phyloP scores from a whole-genome alignment of 2,797 vertebrate species.

The Coccyzus lansbergi region DNA sequence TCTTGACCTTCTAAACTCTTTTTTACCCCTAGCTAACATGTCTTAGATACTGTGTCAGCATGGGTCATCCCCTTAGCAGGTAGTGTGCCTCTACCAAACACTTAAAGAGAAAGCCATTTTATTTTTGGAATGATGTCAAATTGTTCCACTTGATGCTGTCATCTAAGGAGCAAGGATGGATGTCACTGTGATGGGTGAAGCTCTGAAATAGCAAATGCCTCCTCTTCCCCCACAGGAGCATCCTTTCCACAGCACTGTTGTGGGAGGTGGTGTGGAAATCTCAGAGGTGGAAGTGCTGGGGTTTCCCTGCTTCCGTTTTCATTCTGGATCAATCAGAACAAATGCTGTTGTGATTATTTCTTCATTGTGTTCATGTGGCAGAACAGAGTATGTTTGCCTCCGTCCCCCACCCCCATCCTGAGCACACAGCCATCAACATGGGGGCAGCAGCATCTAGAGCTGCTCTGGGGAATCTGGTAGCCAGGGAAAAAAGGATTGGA shows the following conservation, averaged over 20 bases:
- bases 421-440: accelerated
- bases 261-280: background rate
- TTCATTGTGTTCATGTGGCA: background rate
- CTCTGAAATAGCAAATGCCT: background rate
- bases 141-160: background rate
- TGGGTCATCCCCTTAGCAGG: background rate
- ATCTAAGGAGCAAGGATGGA: background rate
- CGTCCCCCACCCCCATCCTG: background rate
- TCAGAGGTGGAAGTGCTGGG: background rate
- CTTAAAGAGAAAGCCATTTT: background rate
- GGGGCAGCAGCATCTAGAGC: background rate
- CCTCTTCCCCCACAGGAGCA: background rate
- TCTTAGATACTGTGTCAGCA: background rate
- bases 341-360: background rate
- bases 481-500: background rate
- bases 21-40: background rate
- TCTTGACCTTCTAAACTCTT: background rate
- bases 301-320: slow-evolving; percentile 15
- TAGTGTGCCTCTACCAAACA: background rate
- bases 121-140: background rate
- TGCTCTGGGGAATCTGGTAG: background rate
- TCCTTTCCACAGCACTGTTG: background rate
- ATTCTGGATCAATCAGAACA: background rate
- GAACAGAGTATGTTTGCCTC: accelerated
- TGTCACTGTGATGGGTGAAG: background rate